Conservation (phyloP, 2,797 vertebrate species). For the Sciaenops ocellatus region DNA sequence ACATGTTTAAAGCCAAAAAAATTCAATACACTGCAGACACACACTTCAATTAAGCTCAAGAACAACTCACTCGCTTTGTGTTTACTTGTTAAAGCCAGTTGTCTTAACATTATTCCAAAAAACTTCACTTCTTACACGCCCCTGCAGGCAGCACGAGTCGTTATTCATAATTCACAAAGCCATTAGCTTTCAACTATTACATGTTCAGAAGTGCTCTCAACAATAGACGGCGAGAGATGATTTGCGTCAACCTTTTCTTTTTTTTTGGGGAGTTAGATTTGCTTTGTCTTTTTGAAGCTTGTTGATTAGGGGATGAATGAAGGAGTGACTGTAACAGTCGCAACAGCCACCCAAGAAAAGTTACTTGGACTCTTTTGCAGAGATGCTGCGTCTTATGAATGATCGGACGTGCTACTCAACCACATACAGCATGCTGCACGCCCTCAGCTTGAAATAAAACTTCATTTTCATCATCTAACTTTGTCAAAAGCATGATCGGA, state of each 20-base stretch:
- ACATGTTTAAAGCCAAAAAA: slow-evolving; percentile 28
- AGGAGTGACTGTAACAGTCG: slow-evolving; percentile 32
- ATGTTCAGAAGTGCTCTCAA: slow-evolving; percentile 67
- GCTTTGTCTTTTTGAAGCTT: slow-evolving; percentile 54
- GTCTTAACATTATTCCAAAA: slow-evolving; percentile 49
- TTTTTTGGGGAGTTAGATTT: slow-evolving; percentile 43
- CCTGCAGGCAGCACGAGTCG: slow-evolving; percentile 61
- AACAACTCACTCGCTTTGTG: slow-evolving; percentile 44
- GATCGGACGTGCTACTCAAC: background rate
- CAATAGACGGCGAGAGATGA: slow-evolving; percentile 47
- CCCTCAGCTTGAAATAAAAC: background rate
- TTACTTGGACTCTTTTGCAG: background rate
- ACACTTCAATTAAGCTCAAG: slow-evolving; percentile 40
- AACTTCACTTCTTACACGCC: slow-evolving; percentile 54
- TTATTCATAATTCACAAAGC: slow-evolving; percentile 78
- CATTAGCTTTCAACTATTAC: slow-evolving; percentile 72
- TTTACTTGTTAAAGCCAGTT: slow-evolving; percentile 62
- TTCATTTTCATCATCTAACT: background rate
- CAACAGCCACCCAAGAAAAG: slow-evolving; percentile 39
- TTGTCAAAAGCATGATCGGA: background rate
- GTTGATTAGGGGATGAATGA: slow-evolving; percentile 58
- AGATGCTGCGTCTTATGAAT: slow-evolving; percentile 2
- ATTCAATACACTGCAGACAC: slow-evolving; percentile 20
- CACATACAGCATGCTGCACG: background rate
- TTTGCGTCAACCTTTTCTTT: slow-evolving; percentile 35